Percentiles rank a stretch among this genome's conserved stretches.
Conservation (phyloP, 2,113 vertebrate species). For the Stegastes partitus region DNA sequence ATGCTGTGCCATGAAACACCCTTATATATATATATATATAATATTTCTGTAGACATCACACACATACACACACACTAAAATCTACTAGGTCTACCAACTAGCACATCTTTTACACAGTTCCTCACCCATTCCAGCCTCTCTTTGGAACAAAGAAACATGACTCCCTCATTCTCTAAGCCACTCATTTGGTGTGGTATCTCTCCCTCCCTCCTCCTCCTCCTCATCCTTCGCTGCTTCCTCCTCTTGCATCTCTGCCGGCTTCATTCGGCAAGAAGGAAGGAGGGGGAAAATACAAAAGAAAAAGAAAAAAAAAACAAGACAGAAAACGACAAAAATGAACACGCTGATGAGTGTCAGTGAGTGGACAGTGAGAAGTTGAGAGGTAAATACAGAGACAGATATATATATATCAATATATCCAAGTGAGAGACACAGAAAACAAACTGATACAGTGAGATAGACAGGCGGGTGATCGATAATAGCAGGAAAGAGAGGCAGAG, state of each 20-base stretch:
- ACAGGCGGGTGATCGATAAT: constrained; percentile 13
- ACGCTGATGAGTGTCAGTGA: constrained; percentile 74
- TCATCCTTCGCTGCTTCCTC: constrained; percentile 76
- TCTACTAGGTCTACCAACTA: constrained; percentile 65
- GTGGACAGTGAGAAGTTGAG: constrained; percentile 49
- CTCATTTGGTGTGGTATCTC: constrained; percentile 84
- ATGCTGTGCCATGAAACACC: constrained; percentile 58
- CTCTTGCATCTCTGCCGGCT: constrained; percentile 82
- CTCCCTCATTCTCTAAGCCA: constrained; percentile 87
- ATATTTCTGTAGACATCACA: constrained; percentile 25
- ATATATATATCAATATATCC: constrained; percentile 54
- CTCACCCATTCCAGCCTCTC: constrained; percentile 83
- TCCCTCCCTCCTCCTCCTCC: constrained; percentile 83
- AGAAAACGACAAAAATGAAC: constrained; percentile 72
- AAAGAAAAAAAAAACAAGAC: constrained; percentile 42
- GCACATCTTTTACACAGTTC: constrained; percentile 66
- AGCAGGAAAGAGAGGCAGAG: constrained; percentile 30
- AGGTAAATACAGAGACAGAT: constrained; percentile 44
- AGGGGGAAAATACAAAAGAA: constrained; percentile 44
- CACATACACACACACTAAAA: constrained; percentile 29
- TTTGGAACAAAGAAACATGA: constrained; percentile 80
- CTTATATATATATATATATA: no score
- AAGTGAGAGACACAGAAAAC: constrained; percentile 2
- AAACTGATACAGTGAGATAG: constrained; percentile 1
- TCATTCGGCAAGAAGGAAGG: constrained; percentile 69